Base-by-base conservation (phyloP, 2,113 vertebrate species). In the Brachyhypopomus occidentalis region DNA sequence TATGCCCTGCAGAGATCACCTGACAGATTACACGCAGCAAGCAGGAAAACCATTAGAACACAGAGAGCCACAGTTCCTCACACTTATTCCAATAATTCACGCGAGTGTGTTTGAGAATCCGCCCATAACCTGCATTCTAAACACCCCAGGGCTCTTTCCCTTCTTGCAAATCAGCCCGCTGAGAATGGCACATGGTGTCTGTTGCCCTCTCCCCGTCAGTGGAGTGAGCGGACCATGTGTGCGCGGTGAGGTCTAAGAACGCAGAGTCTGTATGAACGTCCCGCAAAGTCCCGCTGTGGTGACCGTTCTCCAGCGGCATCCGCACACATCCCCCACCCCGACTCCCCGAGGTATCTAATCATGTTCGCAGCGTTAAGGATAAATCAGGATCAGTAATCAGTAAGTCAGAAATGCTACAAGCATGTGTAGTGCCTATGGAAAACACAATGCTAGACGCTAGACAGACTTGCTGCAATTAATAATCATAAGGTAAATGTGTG, bases 311-410 rank as follows among this genome's bases (percentile, higher is more conserved):
- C 25, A 84, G 70, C 72, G 41, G 55, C 9, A 84, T 75, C 80
- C 60, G n/a, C 25, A 73, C 67, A 45, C 41, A 52, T 67, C 36
- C 73, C 76, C 72, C 58, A 23, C 64, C 64, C 72, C 63, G 67
- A 85, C 78, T 85, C 80, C 58, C 71, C 72, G 38, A 67, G 72
- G 78, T 81, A 73, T 84, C 83, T 75, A 86, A 88, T 87, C 87
- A 78, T 75, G 70, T 86, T 84, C 83, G 76, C 60, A 84, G 64
- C 75, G 82, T 84, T 86, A 84, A 72, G 78, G 85, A 80, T 80
- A 84, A 85, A 82, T 85, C 81, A 82, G 81, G 86, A 84, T 71
- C 34, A 58, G 76, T 17, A 66, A 69, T 81, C 30, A 30, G 30
- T 3, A 30, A 30, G 30, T 30, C 30, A 2, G 30, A 30, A 78